Evolutionary conservation across 1,140 invertebrate species (phyloP).

Genomic region (Arctopsyche grandis): DNA sequence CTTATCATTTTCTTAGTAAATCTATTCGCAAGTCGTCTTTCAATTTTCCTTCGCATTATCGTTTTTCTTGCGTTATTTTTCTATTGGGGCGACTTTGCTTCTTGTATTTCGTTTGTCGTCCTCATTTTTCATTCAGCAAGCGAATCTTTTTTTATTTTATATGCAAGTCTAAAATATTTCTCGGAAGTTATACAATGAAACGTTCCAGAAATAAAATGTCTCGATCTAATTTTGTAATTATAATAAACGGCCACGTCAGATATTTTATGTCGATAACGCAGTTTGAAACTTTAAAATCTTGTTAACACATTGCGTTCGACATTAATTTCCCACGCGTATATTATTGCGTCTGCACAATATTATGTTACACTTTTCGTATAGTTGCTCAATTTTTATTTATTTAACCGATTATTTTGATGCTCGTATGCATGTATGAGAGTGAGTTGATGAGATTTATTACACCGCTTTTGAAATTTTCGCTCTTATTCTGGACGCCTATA

Average conservation of each 20-base stretch:
- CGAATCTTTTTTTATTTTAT: conserved; percentile 8
- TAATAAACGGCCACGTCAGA: no score
- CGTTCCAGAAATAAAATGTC: background rate
- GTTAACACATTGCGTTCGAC: conserved; percentile 1
- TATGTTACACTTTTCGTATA: conserved; percentile 2
- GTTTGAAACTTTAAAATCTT: background rate
- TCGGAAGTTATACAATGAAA: background rate
- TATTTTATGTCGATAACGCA: no score
- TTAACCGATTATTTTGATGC: conserved; percentile 13
- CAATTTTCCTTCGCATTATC: conserved; percentile 14
- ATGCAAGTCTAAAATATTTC: background rate
- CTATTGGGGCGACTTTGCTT: background rate
- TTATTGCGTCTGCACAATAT: background rate
- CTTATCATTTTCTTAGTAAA: no score
- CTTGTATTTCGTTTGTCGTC: background rate
- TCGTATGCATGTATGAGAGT: no score
- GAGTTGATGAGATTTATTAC: no score
- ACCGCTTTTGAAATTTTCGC: no score
- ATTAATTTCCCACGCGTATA: conserved; percentile 19
- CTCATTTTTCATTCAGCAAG: conserved; percentile 9
- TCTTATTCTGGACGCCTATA: no score
- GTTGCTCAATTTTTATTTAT: conserved; percentile 19
- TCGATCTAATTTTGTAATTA: background rate
- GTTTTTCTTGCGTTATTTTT: background rate
- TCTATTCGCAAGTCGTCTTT: background rate